Conservation (phyloP, 2,888 invertebrate species). For the Calephelis perditalis region DNA sequence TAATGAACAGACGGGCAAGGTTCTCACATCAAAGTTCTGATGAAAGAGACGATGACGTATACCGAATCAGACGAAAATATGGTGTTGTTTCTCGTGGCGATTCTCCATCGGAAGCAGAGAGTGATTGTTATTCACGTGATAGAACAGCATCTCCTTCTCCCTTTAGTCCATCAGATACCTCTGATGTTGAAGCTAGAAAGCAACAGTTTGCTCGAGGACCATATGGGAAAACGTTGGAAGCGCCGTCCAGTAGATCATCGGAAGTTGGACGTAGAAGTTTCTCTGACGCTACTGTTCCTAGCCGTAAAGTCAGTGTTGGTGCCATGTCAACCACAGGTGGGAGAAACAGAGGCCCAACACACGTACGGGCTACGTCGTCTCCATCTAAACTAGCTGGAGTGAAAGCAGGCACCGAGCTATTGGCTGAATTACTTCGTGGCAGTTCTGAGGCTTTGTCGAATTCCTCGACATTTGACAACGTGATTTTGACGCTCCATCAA, state of each 20-base stretch:
- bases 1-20: slow-evolving; percentile 64
- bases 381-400: slow-evolving; percentile 86
- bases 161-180: slow-evolving; percentile 81
- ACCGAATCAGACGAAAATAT: slow-evolving; percentile 57
- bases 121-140: slow-evolving; percentile 77
- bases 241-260: slow-evolving; percentile 69
- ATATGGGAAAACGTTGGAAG: slow-evolving; percentile 71
- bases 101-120: slow-evolving; percentile 86
- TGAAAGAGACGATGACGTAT: slow-evolving; percentile 81
- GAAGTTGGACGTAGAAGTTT: slow-evolving; percentile 74
- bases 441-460: slow-evolving; percentile 87
- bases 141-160: slow-evolving; percentile 80
- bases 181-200: slow-evolving; percentile 64
- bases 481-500: slow-evolving; percentile 68
- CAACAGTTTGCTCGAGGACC: slow-evolving; percentile 82
- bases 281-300: slow-evolving; percentile 70
- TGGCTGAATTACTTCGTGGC: slow-evolving; percentile 87
- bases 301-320: slow-evolving; percentile 80
- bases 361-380: slow-evolving; percentile 88
- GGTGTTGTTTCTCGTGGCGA: slow-evolving; percentile 73
- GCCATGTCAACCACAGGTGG: slow-evolving; percentile 54
- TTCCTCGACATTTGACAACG: slow-evolving; percentile 72
- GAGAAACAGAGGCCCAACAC: slow-evolving; percentile 74
- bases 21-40: slow-evolving; percentile 86
- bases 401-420: slow-evolving; percentile 77